These are phyloP conservation scores for Drosophila basisetae DNA, from an alignment of 2,888 invertebrate genomes.

Conservation along the genomic window DNA sequence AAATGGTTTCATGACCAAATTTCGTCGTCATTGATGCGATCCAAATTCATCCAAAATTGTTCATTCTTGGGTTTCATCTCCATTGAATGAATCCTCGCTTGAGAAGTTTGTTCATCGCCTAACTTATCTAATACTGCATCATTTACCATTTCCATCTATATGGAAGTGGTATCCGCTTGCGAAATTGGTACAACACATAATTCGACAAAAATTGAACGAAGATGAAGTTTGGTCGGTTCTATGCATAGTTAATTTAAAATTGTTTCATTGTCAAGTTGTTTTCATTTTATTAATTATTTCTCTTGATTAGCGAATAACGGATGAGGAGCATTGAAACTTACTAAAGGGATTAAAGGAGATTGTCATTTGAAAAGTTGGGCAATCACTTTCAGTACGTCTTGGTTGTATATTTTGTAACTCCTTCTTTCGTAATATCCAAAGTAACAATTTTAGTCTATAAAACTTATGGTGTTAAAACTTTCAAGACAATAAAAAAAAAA, in stretches of 20 bases:
- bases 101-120: background rate
- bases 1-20: background rate
- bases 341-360: accelerated
- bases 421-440: background rate
- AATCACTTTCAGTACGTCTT: background rate
- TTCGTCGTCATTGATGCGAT: background rate
- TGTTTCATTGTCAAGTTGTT: background rate
- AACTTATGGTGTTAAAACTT: background rate
- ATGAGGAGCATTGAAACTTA: background rate
- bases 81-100: background rate
- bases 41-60: too few relatives aligned
- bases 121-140: accelerated
- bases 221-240: background rate
- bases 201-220: background rate
- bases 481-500: background rate
- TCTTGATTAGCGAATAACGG: background rate
- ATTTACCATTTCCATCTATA: background rate
- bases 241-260: background rate
- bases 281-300: background rate
- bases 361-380: background rate
- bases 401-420: background rate
- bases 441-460: background rate
- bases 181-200: too few relatives aligned
- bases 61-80: accelerated
- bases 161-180: background rate